phyloP scores from a whole-genome alignment of 2,113 vertebrate genomes.

The Dipodomys merriami region DNA sequence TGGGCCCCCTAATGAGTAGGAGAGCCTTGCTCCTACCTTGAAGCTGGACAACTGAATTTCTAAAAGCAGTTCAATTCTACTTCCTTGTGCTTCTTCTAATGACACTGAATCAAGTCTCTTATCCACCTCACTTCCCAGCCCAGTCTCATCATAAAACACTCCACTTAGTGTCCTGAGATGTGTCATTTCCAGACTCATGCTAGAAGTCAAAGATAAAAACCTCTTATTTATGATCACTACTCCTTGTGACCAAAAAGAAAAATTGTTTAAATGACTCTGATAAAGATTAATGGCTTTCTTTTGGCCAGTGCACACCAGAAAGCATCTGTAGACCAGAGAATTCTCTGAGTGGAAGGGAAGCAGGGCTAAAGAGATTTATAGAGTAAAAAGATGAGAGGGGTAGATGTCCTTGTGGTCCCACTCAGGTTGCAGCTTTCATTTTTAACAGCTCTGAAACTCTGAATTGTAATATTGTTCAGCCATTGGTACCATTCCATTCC shows the following conservation, averaged over 20 bases:
- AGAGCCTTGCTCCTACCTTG: accelerated
- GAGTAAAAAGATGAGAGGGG: not conserved
- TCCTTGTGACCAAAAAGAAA: slow-evolving; percentile 18
- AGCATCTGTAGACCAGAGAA: not conserved
- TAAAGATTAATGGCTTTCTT: not conserved
- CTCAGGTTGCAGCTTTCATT: not conserved
- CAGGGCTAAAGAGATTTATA: not conserved
- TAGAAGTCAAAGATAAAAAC: slow-evolving; percentile 28
- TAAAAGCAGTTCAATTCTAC: not conserved
- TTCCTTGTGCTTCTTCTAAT: not conserved
- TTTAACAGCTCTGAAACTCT: not conserved
- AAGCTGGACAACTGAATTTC: not conserved
- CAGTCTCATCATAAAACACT: not conserved
- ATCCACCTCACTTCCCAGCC: not conserved
- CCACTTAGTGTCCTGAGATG: not conserved
- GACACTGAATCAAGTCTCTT: not conserved
- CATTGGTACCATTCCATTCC: accelerated
- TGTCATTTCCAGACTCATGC: not conserved
- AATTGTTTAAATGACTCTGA: slow-evolving; percentile 3
- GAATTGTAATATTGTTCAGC: not conserved
- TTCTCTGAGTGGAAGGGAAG: not conserved
- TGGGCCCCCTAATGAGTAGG: not conserved
- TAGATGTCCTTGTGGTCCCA: not conserved
- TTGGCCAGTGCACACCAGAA: not conserved
- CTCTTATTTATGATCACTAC: slow-evolving; percentile 17